phyloP scores from a whole-genome alignment of 2,797 vertebrate genomes.

The Enteromius trimaculatus region DNA sequence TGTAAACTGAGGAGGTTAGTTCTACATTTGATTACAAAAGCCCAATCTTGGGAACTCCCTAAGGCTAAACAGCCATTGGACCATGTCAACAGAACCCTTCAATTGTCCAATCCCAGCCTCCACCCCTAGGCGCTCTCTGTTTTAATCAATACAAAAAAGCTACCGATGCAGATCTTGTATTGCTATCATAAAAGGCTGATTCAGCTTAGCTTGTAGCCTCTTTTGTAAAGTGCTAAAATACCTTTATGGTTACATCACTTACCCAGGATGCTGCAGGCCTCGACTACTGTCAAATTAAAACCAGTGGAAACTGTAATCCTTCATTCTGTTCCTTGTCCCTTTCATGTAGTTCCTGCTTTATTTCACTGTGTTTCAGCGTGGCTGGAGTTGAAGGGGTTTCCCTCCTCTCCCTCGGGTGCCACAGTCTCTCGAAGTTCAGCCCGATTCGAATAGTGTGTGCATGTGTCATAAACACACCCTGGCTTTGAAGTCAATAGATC shows the following conservation, averaged over 20 bases:
- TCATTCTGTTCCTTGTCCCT: slow-evolving; percentile 47
- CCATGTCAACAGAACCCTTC: slow-evolving; percentile 44
- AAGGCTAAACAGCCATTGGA: slow-evolving; percentile 36
- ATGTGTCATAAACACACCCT: slow-evolving; percentile 66
- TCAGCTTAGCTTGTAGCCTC: not conserved
- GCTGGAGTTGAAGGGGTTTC: slow-evolving; percentile 62
- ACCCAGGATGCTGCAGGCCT: slow-evolving; percentile 8
- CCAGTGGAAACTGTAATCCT: slow-evolving; percentile 25
- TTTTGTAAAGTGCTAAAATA: not conserved
- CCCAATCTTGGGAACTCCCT: slow-evolving; percentile 45
- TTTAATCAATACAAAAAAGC: slow-evolving; percentile 10
- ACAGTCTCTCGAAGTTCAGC: slow-evolving; percentile 46
- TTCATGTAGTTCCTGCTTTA: slow-evolving; percentile 45
- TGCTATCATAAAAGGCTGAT: slow-evolving; percentile 5
- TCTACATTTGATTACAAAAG: slow-evolving; percentile 40
- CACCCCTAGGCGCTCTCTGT: not conserved
- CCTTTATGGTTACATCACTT: slow-evolving; percentile 18
- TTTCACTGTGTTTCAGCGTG: slow-evolving; percentile 37
- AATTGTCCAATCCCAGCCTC: slow-evolving; percentile 6
- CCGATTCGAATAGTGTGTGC: slow-evolving; percentile 56
- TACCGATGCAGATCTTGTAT: not conserved
- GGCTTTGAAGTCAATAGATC: slow-evolving; percentile 61
- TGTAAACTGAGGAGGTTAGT: slow-evolving; percentile 41
- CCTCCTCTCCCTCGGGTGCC: slow-evolving; percentile 71
- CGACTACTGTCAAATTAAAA: slow-evolving; percentile 36